phyloP scores from a whole-genome alignment of 2,888 invertebrate genomes.

The Cryptus viduatorius region DNA sequence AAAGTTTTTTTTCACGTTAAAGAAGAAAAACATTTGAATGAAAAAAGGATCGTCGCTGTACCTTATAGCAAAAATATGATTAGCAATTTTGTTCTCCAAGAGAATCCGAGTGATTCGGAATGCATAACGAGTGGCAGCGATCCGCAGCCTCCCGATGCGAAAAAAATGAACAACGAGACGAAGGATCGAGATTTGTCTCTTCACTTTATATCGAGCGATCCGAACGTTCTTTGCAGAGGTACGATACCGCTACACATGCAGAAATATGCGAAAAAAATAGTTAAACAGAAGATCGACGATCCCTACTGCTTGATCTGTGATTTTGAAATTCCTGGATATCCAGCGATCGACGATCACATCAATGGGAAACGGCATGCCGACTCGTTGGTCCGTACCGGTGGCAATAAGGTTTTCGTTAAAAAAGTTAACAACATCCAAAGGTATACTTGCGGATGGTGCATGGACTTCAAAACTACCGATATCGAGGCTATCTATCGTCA shows the following conservation, averaged over 20 bases:
- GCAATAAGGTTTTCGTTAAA: neutral
- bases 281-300: neutral
- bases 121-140: neutral
- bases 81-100: neutral
- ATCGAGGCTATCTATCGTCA: neutral
- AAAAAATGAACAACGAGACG: neutral
- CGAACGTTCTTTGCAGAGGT: neutral
- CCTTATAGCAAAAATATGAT: neutral
- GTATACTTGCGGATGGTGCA: neutral
- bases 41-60: neutral
- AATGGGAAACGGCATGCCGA: neutral
- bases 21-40: neutral
- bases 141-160: neutral
- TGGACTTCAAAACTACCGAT: neutral
- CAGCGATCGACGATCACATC: neutral
- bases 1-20: slow-evolving; percentile 7
- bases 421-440: neutral
- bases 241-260: neutral
- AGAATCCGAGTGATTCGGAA: neutral
- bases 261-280: neutral
- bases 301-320: neutral
- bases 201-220: neutral
- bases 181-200: neutral
- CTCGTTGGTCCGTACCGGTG: neutral
- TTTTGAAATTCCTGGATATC: neutral